These are phyloP conservation scores for Campylomormyrus numenius DNA, from an alignment of 2,113 vertebrate genomes.

Conservation along the genomic window DNA sequence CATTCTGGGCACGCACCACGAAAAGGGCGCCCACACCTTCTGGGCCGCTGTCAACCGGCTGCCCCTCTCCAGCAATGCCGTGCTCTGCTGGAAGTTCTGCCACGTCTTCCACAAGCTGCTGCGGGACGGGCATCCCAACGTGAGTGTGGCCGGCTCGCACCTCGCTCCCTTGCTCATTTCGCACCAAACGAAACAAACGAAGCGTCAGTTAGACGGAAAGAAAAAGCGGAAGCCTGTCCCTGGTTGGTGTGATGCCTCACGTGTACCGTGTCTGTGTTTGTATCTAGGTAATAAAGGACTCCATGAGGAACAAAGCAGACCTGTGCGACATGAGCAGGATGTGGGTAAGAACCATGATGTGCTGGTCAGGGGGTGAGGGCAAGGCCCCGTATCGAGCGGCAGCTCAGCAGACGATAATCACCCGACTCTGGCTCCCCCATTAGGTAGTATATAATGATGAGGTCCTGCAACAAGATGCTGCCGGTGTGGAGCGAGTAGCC, in stretches of 20 bases:
- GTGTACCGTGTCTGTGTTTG: not conserved
- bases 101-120: slow-evolving; percentile 97
- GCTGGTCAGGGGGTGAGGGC: not conserved
- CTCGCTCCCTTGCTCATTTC: not conserved
- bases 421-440: not conserved
- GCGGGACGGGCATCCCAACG: slow-evolving; percentile 86
- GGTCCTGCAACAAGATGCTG: not conserved
- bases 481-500: not conserved
- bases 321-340: slow-evolving; percentile 96
- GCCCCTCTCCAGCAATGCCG: slow-evolving; percentile 88
- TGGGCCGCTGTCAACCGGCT: slow-evolving; percentile 89
- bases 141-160: slow-evolving; percentile 52
- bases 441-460: not conserved
- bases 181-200: not conserved
- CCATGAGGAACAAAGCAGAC: slow-evolving; percentile 86
- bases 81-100: slow-evolving; percentile 99
- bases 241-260: not conserved
- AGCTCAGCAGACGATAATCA: no score
- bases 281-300: slow-evolving; percentile 89
- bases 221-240: not conserved
- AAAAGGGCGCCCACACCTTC: slow-evolving; percentile 94
- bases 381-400: not conserved
- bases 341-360: slow-evolving; percentile 74
- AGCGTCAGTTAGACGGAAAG: no score
- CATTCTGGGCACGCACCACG: slow-evolving; percentile 95